Percentiles rank a stretch among this genome's conserved stretches.
These are phyloP conservation scores for Saturnia japonica DNA, from an alignment of 2,888 invertebrate species.

Conservation along the genomic window DNA sequence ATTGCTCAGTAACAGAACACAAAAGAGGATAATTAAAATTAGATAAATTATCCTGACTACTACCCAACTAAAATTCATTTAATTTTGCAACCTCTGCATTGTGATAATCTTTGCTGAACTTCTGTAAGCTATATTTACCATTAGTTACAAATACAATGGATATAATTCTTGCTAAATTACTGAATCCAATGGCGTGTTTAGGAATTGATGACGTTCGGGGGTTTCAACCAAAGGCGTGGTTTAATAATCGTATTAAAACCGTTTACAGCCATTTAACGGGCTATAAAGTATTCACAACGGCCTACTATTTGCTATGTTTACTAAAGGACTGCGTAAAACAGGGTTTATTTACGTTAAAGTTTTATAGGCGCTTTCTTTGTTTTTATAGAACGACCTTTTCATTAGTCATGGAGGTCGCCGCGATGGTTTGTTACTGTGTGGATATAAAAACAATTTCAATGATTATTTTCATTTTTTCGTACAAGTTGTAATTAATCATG, in stretches of 20 bases:
- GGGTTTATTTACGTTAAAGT: slow-evolving; percentile 50
- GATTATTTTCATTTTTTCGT: not conserved
- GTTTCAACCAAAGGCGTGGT: slow-evolving; percentile 35
- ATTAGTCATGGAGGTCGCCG: slow-evolving; percentile 12
- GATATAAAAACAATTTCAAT: not conserved
- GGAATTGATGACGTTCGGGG: slow-evolving; percentile 41
- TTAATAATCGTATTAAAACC: slow-evolving; percentile 62
- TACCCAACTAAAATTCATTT: not conserved
- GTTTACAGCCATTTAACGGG: slow-evolving; percentile 69
- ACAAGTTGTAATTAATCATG: not conserved
- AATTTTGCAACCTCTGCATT: not conserved
- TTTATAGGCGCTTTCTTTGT: slow-evolving; percentile 46
- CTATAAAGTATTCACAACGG: slow-evolving; percentile 68
- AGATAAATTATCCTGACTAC: not conserved
- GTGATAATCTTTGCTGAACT: not conserved
- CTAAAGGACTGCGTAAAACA: slow-evolving; percentile 38
- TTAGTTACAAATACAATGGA: slow-evolving; percentile 30
- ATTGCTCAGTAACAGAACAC: no score
- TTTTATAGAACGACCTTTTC: slow-evolving; percentile 36
- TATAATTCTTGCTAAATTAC: slow-evolving; percentile 30
- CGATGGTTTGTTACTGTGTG: slow-evolving; percentile 23
- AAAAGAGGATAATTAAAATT: not conserved
- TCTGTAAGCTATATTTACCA: not conserved
- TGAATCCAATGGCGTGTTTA: slow-evolving; percentile 34
- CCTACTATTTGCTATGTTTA: slow-evolving; percentile 56